These are phyloP conservation scores for Magallana nippona DNA, from an alignment of 2,888 invertebrate species.

Conservation along the genomic window DNA sequence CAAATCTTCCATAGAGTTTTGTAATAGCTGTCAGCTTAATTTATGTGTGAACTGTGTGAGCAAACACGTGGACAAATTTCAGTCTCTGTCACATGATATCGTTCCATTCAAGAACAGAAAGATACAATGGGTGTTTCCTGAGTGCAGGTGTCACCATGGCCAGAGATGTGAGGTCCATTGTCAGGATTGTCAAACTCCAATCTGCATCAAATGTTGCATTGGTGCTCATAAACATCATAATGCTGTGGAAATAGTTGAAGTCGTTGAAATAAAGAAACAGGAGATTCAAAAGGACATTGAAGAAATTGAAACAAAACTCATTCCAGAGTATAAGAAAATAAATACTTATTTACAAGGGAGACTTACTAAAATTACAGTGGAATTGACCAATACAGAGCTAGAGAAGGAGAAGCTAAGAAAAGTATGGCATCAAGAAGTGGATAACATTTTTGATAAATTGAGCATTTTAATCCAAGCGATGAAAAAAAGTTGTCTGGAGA, in stretches of 20 bases:
- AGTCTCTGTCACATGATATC: neutral
- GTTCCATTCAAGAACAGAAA: neutral
- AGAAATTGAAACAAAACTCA: constrained; percentile 1
- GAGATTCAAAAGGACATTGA: neutral
- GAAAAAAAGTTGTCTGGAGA: neutral
- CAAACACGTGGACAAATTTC: neutral
- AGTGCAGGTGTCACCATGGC: neutral
- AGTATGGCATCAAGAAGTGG: constrained; percentile 2
- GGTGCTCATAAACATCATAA: neutral
- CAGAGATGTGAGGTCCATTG: constrained; percentile 8
- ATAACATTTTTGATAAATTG: neutral
- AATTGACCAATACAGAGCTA: neutral
- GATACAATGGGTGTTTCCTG: neutral
- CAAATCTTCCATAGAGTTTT: neutral
- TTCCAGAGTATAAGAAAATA: constrained; percentile 12
- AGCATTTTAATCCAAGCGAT: neutral
- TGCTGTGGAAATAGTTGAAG: neutral
- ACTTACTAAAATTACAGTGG: neutral
- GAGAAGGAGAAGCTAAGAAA: neutral
- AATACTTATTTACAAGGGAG: neutral
- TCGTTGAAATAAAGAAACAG: neutral
- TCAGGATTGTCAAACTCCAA: neutral
- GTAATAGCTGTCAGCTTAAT: neutral
- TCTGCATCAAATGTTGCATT: neutral
- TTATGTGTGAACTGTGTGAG: constrained; percentile 3